Evolutionary conservation across 1,140 invertebrate genomes (phyloP).

Genomic region (Lordiphosa mommai): DNA sequence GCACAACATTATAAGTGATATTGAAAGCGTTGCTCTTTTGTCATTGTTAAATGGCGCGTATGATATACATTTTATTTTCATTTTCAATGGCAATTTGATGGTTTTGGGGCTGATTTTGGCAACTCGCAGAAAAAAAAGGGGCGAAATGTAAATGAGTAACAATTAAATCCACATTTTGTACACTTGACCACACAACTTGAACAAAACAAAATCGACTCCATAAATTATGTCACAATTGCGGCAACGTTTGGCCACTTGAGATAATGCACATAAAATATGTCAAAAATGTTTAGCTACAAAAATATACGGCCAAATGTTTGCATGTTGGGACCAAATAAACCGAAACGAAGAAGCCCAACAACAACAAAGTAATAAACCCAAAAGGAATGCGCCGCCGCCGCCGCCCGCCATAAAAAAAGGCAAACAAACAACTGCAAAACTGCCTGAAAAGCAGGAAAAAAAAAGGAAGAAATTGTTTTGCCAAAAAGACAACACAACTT

Average conservation of each 20-base stretch:
- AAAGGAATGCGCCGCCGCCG: constrained; percentile 51
- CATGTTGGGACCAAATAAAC: constrained; percentile 70
- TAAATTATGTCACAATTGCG: constrained; percentile 59
- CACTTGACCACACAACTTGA: constrained; percentile 29
- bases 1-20: constrained; percentile 63
- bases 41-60: constrained; percentile 75
- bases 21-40: constrained; percentile 68
- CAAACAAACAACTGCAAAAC: constrained; percentile 28
- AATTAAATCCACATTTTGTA: constrained; percentile 50
- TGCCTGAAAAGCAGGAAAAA: constrained; percentile 43
- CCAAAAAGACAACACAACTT: constrained; percentile 32
- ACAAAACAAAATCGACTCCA: constrained; percentile 34
- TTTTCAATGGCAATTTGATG: constrained; percentile 27
- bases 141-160: constrained; percentile 46
- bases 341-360: constrained; percentile 20
- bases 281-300: constrained; percentile 41
- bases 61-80: constrained; percentile 74
- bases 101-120: constrained; percentile 14
- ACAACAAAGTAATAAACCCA: constrained; percentile 63
- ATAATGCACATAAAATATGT: constrained; percentile 72
- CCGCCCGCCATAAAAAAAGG: constrained; percentile 12
- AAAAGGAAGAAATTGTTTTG: constrained; percentile 66
- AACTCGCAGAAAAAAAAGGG: background rate
- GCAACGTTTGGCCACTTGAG: constrained; percentile 32
- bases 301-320: constrained; percentile 32